phyloP scores from a whole-genome alignment of 2,888 invertebrate species.

The Ornithoptera priamus region DNA sequence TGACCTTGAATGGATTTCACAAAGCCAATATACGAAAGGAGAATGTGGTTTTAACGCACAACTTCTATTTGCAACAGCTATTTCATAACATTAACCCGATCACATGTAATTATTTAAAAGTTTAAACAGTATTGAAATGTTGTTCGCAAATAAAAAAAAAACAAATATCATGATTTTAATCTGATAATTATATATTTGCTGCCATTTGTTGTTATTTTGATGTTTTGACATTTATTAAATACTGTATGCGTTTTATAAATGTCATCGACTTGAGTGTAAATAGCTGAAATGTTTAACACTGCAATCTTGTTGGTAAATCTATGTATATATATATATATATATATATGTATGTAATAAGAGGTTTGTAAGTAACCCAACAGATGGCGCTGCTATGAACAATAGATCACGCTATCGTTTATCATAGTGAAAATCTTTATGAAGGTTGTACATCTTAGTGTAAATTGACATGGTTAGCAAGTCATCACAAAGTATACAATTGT shows the following conservation, averaged over 20 bases:
- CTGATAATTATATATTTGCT: not conserved
- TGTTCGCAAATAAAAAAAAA: not conserved
- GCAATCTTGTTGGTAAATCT: too few relatives aligned
- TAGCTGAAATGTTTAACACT: not conserved
- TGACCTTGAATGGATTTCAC: slow-evolving; percentile 1
- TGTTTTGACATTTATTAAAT: not conserved
- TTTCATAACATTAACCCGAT: slow-evolving; percentile 14
- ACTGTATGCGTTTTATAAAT: not conserved
- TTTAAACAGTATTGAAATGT: slow-evolving; percentile 8
- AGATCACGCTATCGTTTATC: too few relatives aligned
- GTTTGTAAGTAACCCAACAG: too few relatives aligned
- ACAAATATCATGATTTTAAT: not conserved
- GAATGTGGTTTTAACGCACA: slow-evolving; percentile 2
- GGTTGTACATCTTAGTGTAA: too few relatives aligned
- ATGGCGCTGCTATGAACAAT: too few relatives aligned
- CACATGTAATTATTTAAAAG: slow-evolving; percentile 12
- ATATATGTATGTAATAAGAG: too few relatives aligned
- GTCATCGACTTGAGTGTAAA: not conserved
- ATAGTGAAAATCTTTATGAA: too few relatives aligned
- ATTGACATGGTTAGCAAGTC: too few relatives aligned
- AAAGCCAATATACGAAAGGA: not conserved
- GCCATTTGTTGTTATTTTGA: not conserved
- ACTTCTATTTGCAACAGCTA: not conserved
- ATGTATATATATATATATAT: too few relatives aligned
- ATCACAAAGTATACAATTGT: too few relatives aligned